Evolutionary conservation across 2,797 vertebrate species (phyloP).

Genomic region (Dallia pectoralis): DNA sequence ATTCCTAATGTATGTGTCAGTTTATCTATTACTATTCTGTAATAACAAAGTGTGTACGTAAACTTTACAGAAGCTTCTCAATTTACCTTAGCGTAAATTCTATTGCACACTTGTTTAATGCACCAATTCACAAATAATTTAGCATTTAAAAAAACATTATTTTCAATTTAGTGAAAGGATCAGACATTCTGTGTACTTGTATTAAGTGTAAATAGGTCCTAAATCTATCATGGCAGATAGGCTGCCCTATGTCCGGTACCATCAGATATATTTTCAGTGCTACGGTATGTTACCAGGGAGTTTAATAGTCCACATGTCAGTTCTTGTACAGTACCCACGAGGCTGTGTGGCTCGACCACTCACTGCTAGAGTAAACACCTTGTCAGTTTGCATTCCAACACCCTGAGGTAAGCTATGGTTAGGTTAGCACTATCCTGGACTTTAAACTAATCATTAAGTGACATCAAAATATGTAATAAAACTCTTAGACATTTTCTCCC

Average conservation of each 20-base stretch:
- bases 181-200: neutral
- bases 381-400: conserved; percentile 45
- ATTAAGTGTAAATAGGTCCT: conserved; percentile 9
- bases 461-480: neutral
- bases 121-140: neutral
- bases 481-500: neutral
- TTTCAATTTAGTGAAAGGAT: neutral
- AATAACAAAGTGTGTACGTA: neutral
- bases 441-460: neutral
- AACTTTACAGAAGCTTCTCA: neutral
- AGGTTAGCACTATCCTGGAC: conserved; percentile 23
- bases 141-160: neutral
- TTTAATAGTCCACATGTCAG: conserved; percentile 48
- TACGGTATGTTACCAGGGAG: conserved; percentile 38
- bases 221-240: conserved; percentile 57
- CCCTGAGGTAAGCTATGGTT: conserved; percentile 42
- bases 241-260: conserved; percentile 50
- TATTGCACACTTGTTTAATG: neutral
- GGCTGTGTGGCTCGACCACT: conserved; percentile 48
- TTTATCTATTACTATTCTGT: neutral
- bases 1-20: neutral
- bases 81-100: neutral
- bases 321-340: conserved; percentile 47
- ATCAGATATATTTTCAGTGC: conserved; percentile 45
- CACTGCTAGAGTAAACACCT: conserved; percentile 50